Evolutionary conservation across 2,113 vertebrate species (phyloP).

Genomic region (Nesogale talazaci): DNA sequence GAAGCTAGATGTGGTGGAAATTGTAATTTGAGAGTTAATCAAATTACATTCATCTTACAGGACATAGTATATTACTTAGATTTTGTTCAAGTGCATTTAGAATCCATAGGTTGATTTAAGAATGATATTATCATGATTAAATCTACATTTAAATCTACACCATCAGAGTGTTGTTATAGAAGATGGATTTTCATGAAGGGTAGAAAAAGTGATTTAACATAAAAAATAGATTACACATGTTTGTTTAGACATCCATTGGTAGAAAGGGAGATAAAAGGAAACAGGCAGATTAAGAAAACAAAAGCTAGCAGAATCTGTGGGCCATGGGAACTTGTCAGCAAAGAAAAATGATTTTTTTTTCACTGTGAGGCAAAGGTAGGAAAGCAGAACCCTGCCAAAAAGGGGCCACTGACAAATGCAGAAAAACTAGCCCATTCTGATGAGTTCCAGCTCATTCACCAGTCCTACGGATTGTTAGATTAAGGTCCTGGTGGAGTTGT

Average conservation of each 20-base stretch:
- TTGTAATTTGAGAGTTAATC: neutral
- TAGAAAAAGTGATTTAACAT: neutral
- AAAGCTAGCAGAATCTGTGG: neutral
- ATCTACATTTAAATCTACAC: slow-evolving; percentile 2
- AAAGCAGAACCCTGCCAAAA: neutral
- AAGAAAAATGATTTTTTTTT: neutral
- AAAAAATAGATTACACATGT: neutral
- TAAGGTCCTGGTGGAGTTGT: no score
- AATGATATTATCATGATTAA: neutral
- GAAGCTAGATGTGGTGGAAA: no score
- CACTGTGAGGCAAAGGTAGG: neutral
- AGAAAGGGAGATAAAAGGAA: neutral
- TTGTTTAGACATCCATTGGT: neutral
- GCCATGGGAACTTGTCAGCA: neutral
- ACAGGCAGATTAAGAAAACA: neutral
- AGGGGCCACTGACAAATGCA: neutral
- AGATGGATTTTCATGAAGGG: neutral
- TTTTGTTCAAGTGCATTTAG: neutral
- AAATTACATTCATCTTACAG: neutral
- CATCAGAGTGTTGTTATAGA: neutral
- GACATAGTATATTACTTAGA: neutral
- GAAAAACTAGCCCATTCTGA: neutral
- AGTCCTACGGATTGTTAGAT: neutral
- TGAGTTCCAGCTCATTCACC: neutral
- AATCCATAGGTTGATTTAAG: neutral